Evolutionary conservation across 2,797 vertebrate genomes (phyloP).

Genomic region (Rachycentron canadum): DNA sequence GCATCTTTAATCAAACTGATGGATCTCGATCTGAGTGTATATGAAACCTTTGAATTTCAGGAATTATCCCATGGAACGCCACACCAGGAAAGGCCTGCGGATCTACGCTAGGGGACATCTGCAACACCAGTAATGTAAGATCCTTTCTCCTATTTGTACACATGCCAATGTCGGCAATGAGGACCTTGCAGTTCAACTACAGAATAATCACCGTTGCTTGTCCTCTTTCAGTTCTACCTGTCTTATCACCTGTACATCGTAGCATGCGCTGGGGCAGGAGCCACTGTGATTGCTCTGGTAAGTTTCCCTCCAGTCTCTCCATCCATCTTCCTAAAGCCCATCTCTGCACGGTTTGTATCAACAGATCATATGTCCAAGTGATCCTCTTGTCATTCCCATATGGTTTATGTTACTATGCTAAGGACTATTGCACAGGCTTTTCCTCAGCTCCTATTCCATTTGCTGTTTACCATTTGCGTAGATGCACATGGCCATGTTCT

Average conservation of each 20-base stretch:
- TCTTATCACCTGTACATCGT: constrained; percentile 99
- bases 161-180: not conserved
- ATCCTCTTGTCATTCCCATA: constrained; percentile 64
- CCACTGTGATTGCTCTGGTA: constrained; percentile 98
- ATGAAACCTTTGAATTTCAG: constrained; percentile 73
- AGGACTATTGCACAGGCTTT: constrained; percentile 53
- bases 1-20: not conserved
- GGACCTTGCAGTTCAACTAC: not conserved
- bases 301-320: constrained; percentile 75
- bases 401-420: constrained; percentile 59
- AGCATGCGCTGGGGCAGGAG: constrained; percentile 97
- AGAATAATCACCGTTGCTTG: constrained; percentile 13
- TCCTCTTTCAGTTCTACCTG: constrained; percentile 94
- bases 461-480: constrained; percentile 75
- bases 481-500: constrained; percentile 55
- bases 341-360: constrained; percentile 71
- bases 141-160: not conserved
- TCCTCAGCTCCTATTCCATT: constrained; percentile 67
- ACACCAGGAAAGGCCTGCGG: constrained; percentile 95
- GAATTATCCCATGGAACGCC: constrained; percentile 97
- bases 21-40: not conserved
- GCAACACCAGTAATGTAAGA: constrained; percentile 93
- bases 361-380: constrained; percentile 64
- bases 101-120: constrained; percentile 90
- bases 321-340: constrained; percentile 56